Conservation (phyloP, 2,113 vertebrate genomes). For the Papio anubis region DNA sequence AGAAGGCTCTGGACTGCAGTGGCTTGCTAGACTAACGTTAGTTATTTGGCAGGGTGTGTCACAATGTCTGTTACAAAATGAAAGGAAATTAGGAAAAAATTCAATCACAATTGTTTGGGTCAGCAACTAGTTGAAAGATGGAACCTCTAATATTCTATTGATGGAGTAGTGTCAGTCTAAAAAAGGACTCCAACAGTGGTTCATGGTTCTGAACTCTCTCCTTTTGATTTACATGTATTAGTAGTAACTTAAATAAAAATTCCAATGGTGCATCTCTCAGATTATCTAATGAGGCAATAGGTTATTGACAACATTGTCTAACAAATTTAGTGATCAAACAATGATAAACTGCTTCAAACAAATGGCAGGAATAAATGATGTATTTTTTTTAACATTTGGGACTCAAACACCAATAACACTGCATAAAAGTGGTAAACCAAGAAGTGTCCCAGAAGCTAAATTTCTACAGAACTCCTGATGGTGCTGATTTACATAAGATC, state of each 20-base stretch:
- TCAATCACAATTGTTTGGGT: background rate
- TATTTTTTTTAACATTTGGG: background rate
- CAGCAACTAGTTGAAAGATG: background rate
- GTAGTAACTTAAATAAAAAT: background rate
- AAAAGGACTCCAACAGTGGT: background rate
- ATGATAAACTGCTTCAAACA: background rate
- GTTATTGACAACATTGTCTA: background rate
- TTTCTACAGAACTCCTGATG: background rate
- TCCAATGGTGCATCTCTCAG: background rate
- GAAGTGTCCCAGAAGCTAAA: background rate
- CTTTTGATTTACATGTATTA: background rate
- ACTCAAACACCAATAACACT: background rate
- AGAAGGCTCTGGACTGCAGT: background rate
- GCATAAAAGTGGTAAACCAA: background rate
- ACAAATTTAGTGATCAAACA: background rate
- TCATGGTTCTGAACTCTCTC: background rate
- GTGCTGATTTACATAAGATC: background rate
- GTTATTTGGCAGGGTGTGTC: background rate
- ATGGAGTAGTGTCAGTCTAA: background rate
- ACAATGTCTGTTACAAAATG: background rate
- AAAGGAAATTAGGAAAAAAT: background rate
- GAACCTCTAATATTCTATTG: background rate
- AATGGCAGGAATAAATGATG: background rate
- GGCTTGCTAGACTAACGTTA: background rate
- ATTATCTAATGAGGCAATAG: background rate